phyloP scores from a whole-genome alignment of 2,797 vertebrate genomes.

The Channallabes apus region DNA sequence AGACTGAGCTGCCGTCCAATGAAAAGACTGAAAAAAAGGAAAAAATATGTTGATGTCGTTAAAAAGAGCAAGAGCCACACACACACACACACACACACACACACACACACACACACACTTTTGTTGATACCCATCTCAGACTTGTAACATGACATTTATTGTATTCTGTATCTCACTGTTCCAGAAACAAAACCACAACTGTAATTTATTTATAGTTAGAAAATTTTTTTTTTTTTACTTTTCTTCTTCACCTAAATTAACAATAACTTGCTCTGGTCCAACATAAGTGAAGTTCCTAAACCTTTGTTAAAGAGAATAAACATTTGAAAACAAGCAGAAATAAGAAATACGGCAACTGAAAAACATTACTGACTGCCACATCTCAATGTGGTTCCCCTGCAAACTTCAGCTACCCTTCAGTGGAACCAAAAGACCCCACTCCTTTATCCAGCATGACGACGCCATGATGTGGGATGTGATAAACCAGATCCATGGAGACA shows the following conservation, averaged over 20 bases:
- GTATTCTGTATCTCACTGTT: not conserved
- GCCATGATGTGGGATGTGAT: too few relatives aligned
- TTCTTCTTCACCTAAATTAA: too few relatives aligned
- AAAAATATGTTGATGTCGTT: not conserved
- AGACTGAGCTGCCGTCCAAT: not conserved
- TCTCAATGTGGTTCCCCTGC: too few relatives aligned
- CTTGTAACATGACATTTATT: not conserved
- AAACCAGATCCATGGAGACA: too few relatives aligned
- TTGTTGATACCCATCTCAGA: not conserved
- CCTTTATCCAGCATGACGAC: too few relatives aligned
- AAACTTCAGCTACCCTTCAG: too few relatives aligned
- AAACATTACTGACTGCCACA: not conserved
- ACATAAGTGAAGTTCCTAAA: not conserved
- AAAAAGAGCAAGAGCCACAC: too few relatives aligned
- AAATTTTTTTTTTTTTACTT: too few relatives aligned
- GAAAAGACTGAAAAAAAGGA: not conserved
- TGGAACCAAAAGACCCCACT: too few relatives aligned
- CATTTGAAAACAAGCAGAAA: not conserved
- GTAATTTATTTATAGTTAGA: too few relatives aligned
- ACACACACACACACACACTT: constrained; percentile 10
- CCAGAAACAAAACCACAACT: not conserved
- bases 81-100: constrained; percentile 7
- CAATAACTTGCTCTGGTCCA: not conserved
- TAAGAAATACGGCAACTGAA: not conserved
- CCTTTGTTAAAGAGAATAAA: not conserved